Evolutionary conservation across 2,797 vertebrate genomes (phyloP), one percentile per base, ranked within the genome.

Genomic region (Mormyrus proboscirostris): DNA sequence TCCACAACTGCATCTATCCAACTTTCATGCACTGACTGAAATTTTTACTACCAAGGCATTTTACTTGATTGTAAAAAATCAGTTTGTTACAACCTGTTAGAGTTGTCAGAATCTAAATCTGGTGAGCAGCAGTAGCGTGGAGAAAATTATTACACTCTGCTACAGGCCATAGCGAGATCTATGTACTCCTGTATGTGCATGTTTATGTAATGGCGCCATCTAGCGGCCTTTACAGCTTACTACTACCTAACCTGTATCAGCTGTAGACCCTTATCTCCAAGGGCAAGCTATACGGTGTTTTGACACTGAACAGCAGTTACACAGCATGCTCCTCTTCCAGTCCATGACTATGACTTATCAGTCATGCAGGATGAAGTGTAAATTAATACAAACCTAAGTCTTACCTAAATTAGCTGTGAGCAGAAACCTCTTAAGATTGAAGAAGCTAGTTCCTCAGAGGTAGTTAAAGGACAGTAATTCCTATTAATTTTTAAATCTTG

Each of bases 161-260:
- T 73, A 38, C 29, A 38, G 65, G 65, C 33, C 65, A 38, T 69
- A 69, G 9, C 14, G 65, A 69, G 65, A 33, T 33, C 29, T 33
- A 33, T 33, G 29, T 33, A 33, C 29, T 33, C 29, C 29, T 79
- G 38, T 44, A 47, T 8, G 86, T 19, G n/a, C n/a, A 88, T 44
- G 44, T 65, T 65, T 33, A 65, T 87, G 84, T 51, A 76, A 76
- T 83, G 73, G 22, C 22, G 22, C 91, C 91, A 90, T 91, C 91
- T 90, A 83, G 91, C 91, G 91, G 89, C 83, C 16, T 86, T 3
- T 41, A 44, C 16, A 14, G 25, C 59, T 44, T 41, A 57, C 22
- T 59, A 65, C 69, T n/a, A 44, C 50, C 14, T 3, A 47, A 7
- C 7, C 33, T 87, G 19, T 9, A 44, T 57, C 55, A 44, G 38